phyloP scores from a whole-genome alignment of 2,113 vertebrate species.

The Rhadina sibilatrix region DNA sequence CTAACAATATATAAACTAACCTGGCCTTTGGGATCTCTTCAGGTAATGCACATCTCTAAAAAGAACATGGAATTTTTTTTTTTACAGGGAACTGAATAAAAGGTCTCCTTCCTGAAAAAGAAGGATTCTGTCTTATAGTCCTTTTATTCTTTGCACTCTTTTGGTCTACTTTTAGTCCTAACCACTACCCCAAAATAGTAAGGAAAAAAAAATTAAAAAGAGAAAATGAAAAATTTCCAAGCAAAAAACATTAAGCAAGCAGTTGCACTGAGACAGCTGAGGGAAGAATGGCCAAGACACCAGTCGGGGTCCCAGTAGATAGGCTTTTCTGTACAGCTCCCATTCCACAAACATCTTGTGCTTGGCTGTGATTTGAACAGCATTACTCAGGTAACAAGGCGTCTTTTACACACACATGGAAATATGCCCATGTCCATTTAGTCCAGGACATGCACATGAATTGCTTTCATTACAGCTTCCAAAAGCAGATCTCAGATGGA shows the following conservation, averaged over 20 bases:
- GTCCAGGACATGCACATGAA: not conserved
- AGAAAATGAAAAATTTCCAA: not conserved
- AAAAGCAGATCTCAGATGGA: not conserved
- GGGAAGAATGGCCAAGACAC: not conserved
- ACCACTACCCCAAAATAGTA: not conserved
- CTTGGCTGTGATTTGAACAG: not conserved
- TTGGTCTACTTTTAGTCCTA: not conserved
- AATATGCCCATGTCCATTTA: accelerated
- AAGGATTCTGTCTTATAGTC: not conserved
- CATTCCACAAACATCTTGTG: not conserved
- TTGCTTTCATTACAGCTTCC: not conserved
- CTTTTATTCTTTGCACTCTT: not conserved
- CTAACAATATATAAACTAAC: not conserved
- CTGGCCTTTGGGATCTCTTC: not conserved
- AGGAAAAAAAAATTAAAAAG: not conserved
- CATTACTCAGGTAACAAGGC: not conserved
- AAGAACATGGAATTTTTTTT: not conserved
- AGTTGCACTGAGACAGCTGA: not conserved
- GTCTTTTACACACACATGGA: accelerated
- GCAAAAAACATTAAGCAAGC: not conserved
- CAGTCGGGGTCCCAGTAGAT: accelerated
- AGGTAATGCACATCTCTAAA: not conserved
- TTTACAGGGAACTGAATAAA: not conserved
- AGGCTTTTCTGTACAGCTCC: not conserved
- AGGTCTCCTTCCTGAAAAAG: not conserved